Conservation (phyloP, 2,888 invertebrate genomes). For the Lasioglossum vierecki region DNA sequence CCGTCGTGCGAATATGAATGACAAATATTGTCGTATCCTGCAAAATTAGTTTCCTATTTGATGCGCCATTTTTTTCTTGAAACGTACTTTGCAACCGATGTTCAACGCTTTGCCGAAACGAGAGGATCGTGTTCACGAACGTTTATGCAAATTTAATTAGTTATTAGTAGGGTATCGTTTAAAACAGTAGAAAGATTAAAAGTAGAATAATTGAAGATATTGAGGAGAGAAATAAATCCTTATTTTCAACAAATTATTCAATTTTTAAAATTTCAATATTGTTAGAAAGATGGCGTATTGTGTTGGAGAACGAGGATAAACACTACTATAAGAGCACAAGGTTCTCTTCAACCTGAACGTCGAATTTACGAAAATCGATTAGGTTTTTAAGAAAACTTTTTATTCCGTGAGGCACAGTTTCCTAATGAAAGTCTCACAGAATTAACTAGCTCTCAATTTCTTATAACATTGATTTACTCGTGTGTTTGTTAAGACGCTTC, state of each 20-base stretch:
- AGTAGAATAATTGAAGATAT: background rate
- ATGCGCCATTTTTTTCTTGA: constrained; percentile 47
- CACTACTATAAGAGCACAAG: background rate
- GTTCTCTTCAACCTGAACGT: background rate
- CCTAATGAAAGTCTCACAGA: background rate
- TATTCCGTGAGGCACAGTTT: background rate
- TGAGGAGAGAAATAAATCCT: background rate
- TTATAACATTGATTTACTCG: background rate
- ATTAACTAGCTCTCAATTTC: background rate
- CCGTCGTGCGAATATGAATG: constrained; percentile 4
- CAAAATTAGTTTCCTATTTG: constrained; percentile 59
- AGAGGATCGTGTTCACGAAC: background rate
- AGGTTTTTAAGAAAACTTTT: background rate
- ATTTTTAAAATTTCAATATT: background rate
- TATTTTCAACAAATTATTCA: background rate
- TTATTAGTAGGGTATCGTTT: background rate
- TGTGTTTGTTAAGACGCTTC: background rate
- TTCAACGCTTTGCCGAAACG: background rate
- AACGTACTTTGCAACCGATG: background rate
- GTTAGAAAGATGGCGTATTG: background rate
- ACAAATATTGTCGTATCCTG: constrained; percentile 77
- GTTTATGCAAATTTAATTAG: background rate
- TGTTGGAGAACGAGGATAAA: background rate
- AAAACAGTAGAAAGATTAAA: too few relatives aligned
- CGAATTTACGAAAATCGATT: background rate